Base-by-base conservation (phyloP, 2,888 invertebrate genomes). In the Amiota mariae region DNA sequence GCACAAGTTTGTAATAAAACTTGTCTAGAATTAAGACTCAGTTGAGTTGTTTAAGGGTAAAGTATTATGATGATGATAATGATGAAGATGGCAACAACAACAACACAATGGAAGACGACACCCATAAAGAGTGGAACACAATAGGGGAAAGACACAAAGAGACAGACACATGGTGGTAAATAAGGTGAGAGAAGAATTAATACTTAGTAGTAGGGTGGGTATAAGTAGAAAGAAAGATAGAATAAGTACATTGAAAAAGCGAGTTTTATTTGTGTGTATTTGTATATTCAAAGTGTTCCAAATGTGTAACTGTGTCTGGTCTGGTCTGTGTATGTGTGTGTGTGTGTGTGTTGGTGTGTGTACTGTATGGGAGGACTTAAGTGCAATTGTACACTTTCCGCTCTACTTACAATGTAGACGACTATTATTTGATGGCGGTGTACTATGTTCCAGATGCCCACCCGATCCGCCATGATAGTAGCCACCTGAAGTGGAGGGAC, bases 321-420 rank as follows among this genome's bases (percentile, higher is more conserved):
- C n/a, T n/a, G n/a, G n/a, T n/a, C n/a, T n/a, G 63, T 13, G 15
- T 24, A 36, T 24, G 24, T 63, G 11, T 61, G 20, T 61, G 61
- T 61, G 8, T 36, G 13, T 46, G 46, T 63, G 63, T 63, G 12
- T 46, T 9, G 11, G 13, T 63, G 13, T 63, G 9, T 2, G 13
- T 20, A 36, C n/a, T 63, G 63, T 18, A n/a, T 59, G 6, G 15
- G 18, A 18, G 59, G 15, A 18, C 18, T 11, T 4, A 15, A 15
- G 15, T 13, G 54, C 66, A 73, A 72, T 78, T 64, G 59, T 20
- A 61, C 49, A 13, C 51, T 57, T 64, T 74, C 73, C 76, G 80
- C 67, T 81, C 78, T 88, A 91, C 92, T 92, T 92, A 93, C 93
- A 93, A 91, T 93, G 91, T 83, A 93, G 91, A 87, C 92, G 91